phyloP scores from a whole-genome alignment of 2,113 vertebrate genomes.

The Leuciscus idus region DNA sequence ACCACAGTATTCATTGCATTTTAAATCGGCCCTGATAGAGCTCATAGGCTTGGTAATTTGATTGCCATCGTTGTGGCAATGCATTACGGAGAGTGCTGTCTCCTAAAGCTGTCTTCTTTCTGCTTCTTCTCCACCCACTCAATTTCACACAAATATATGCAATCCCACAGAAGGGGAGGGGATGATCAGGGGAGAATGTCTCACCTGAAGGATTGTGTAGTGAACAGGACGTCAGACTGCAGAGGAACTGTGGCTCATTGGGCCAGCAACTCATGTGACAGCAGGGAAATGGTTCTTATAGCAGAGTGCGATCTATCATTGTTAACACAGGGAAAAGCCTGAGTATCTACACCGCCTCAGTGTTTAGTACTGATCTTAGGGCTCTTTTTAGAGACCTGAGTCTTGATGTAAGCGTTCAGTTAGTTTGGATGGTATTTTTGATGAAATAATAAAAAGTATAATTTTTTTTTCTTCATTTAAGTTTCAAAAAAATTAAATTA shows the following conservation, averaged over 20 bases:
- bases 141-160: slow-evolving; percentile 27
- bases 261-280: slow-evolving; percentile 29
- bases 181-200: slow-evolving; percentile 11
- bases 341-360: not conserved
- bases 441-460: too few relatives aligned
- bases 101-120: slow-evolving; percentile 55
- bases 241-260: slow-evolving; percentile 41
- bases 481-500: too few relatives aligned
- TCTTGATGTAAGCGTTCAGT: not conserved
- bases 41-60: slow-evolving; percentile 71
- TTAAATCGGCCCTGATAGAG: slow-evolving; percentile 66
- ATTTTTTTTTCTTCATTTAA: too few relatives aligned
- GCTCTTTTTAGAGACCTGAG: not conserved
- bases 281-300: slow-evolving; percentile 23
- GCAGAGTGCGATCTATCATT: slow-evolving; percentile 25
- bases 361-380: not conserved
- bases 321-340: slow-evolving; percentile 20
- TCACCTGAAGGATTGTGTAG: not conserved
- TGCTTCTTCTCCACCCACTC: slow-evolving; percentile 31
- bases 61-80: slow-evolving; percentile 61
- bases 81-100: slow-evolving; percentile 60
- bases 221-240: not conserved
- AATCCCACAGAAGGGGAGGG: not conserved
- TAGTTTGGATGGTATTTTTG: not conserved
- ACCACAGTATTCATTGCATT: slow-evolving; percentile 4